Conservation (phyloP, 2,888 invertebrate genomes). For the Macaria notata region DNA sequence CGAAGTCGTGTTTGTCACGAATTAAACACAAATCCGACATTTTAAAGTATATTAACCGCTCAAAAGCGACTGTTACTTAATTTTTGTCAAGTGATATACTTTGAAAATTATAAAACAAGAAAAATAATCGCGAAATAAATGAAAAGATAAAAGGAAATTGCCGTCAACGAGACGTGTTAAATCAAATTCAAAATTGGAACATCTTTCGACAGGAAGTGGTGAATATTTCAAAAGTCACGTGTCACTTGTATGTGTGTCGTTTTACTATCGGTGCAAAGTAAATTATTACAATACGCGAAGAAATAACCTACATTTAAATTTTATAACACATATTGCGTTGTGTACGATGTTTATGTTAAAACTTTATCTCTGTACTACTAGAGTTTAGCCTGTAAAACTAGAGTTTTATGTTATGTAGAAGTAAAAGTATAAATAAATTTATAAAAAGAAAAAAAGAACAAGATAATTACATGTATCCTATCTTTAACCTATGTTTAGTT, state of each 20-base stretch:
- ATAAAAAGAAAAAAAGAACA: no score
- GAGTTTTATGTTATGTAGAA: no score
- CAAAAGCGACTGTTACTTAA: slow-evolving; percentile 39
- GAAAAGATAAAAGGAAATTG: slow-evolving; percentile 70
- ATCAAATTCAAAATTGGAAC: slow-evolving; percentile 80
- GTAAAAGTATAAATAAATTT: no score
- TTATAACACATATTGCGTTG: not conserved
- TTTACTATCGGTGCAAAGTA: slow-evolving; percentile 50
- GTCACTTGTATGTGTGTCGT: slow-evolving; percentile 40
- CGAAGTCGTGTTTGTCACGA: slow-evolving; percentile 5
- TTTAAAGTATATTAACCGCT: slow-evolving; percentile 10
- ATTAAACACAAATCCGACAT: slow-evolving; percentile 10
- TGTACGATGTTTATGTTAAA: not conserved
- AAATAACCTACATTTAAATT: slow-evolving; percentile 43
- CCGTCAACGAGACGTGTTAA: slow-evolving; percentile 70
- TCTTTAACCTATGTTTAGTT: slow-evolving; percentile 34
- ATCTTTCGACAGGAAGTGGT: slow-evolving; percentile 75
- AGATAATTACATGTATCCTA: no score
- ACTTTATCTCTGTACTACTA: no score
- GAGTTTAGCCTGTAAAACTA: no score
- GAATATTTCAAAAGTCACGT: slow-evolving; percentile 66
- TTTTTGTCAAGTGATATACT: slow-evolving; percentile 52
- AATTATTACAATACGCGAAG: slow-evolving; percentile 3
- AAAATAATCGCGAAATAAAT: slow-evolving; percentile 56
- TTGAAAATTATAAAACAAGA: slow-evolving; percentile 47